Percentiles rank a stretch among this genome's conserved stretches.
These are phyloP conservation scores for Trypoxylon attenuatum DNA, from an alignment of 2,888 invertebrate genomes.

Conservation along the genomic window DNA sequence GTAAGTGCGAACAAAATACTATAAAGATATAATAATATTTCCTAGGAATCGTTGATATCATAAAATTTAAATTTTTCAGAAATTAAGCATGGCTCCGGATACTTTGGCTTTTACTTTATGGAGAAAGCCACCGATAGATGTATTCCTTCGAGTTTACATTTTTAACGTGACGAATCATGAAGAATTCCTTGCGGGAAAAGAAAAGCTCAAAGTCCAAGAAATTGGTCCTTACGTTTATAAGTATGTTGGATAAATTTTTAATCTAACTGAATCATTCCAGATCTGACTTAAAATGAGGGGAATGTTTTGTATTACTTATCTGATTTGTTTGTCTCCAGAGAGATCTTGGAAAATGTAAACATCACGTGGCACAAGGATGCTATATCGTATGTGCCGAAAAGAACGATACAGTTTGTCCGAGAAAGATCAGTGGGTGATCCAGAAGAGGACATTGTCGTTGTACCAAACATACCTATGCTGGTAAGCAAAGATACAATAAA, in stretches of 20 bases:
- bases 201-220: slow-evolving; percentile 82
- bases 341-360: slow-evolving; percentile 81
- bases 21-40: neutral
- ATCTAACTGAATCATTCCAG: no score
- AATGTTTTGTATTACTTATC: no score
- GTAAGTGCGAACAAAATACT: slow-evolving; percentile 61
- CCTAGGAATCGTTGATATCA: neutral
- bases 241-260: no score
- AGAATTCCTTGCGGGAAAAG: slow-evolving; percentile 80
- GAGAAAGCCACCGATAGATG: slow-evolving; percentile 80
- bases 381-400: slow-evolving; percentile 80
- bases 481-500: slow-evolving; percentile 76
- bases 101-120: slow-evolving; percentile 80
- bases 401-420: slow-evolving; percentile 78
- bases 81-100: slow-evolving; percentile 76
- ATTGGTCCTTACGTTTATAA: slow-evolving; percentile 89
- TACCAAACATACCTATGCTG: slow-evolving; percentile 84
- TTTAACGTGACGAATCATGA: slow-evolving; percentile 89
- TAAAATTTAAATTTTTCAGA: slow-evolving; percentile 71
- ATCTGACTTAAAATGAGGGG: no score
- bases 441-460: slow-evolving; percentile 77
- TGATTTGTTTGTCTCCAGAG: slow-evolving; percentile 75
- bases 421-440: slow-evolving; percentile 82
- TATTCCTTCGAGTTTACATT: slow-evolving; percentile 81
- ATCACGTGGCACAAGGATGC: slow-evolving; percentile 80